Conservation (phyloP, 2,797 vertebrate genomes). For the Aldrovandia affinis region DNA sequence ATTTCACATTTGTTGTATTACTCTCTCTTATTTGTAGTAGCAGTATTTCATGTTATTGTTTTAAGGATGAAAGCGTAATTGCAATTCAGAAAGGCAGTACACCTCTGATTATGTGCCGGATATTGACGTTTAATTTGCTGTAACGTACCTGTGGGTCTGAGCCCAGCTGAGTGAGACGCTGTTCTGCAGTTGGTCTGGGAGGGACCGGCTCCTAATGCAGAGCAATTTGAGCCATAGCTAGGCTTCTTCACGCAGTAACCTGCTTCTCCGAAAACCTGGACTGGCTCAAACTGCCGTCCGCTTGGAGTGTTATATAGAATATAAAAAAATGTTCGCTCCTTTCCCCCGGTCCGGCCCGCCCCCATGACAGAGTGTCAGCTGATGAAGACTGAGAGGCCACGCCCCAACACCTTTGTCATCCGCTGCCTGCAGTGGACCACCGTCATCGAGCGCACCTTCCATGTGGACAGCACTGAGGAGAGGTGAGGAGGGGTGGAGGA, state of each 20-base stretch:
- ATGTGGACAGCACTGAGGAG: slow-evolving; percentile 88
- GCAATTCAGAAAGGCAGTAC: neutral
- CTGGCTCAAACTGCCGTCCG: neutral
- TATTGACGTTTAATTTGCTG: too few relatives aligned
- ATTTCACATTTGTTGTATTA: too few relatives aligned
- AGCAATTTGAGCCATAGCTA: too few relatives aligned
- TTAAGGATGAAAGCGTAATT: neutral
- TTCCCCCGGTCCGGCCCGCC: neutral
- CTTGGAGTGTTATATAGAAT: neutral
- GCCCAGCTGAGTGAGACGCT: too few relatives aligned
- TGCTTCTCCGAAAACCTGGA: neutral
- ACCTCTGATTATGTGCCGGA: too few relatives aligned
- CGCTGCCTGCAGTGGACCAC: slow-evolving; percentile 97
- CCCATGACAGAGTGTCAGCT: slow-evolving; percentile 86
- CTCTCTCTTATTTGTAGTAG: too few relatives aligned
- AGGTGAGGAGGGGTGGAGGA: slow-evolving; percentile 65
- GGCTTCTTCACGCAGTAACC: too few relatives aligned
- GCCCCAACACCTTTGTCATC: slow-evolving; percentile 93
- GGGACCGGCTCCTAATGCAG: neutral
- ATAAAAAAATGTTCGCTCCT: neutral
- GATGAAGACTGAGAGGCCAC: slow-evolving; percentile 92
- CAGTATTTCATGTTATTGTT: too few relatives aligned
- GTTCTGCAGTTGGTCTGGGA: too few relatives aligned
- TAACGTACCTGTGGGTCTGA: too few relatives aligned
- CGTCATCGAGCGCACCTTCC: slow-evolving; percentile 92